Evolutionary conservation across 2,113 vertebrate genomes (phyloP).

Genomic region (Balaenoptera acutorostrata): DNA sequence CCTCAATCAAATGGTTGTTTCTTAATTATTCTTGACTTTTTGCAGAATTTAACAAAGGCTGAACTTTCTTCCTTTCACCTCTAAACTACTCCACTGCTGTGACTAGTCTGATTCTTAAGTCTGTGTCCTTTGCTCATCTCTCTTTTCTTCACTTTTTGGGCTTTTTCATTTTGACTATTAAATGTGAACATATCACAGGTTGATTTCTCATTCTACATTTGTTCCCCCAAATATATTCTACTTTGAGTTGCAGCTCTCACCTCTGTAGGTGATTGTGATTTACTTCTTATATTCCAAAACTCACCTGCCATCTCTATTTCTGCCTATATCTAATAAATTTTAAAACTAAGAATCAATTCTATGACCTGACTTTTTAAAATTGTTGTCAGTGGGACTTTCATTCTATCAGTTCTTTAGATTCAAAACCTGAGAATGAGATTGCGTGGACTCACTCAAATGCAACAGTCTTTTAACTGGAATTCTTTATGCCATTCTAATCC

Average conservation of each 20-base stretch:
- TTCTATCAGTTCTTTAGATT: slow-evolving; percentile 29
- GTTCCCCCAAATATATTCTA: not conserved
- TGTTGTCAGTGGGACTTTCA: not conserved
- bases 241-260: not conserved
- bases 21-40: not conserved
- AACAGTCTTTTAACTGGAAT: not conserved
- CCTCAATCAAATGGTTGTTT: not conserved
- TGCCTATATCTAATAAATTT: not conserved
- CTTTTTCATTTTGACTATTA: not conserved
- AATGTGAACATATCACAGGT: not conserved
- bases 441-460: not conserved
- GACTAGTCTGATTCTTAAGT: not conserved
- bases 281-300: not conserved
- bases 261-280: not conserved
- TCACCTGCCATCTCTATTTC: not conserved
- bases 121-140: not conserved
- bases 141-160: not conserved
- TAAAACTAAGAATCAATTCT: slow-evolving; percentile 10
- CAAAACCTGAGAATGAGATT: not conserved
- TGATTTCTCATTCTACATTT: slow-evolving; percentile 3
- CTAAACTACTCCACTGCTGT: not conserved
- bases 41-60: not conserved
- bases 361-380: not conserved
- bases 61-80: not conserved
- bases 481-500: not conserved